A percentile compares a stretch with the other conserved stretches of the same genome.
Evolutionary conservation across 2,797 vertebrate genomes (phyloP).

Genomic region (Okamejei kenojei): DNA sequence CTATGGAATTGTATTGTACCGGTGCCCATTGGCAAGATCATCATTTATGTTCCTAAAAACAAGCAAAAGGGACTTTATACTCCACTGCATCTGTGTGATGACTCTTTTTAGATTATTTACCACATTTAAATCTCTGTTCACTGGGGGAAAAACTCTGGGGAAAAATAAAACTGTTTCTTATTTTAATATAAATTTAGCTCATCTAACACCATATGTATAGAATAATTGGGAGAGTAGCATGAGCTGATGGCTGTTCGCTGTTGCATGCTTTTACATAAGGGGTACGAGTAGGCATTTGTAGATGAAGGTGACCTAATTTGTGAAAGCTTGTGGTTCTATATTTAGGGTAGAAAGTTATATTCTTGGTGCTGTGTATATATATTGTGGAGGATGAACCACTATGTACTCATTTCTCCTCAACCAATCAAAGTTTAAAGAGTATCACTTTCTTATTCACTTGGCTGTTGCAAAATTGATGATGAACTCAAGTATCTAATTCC

Average conservation of each 20-base stretch:
- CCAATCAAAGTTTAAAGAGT: neutral
- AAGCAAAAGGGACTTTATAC: neutral
- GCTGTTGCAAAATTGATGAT: constrained; percentile 20
- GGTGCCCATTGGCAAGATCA: neutral
- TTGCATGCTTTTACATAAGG: neutral
- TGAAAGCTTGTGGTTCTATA: neutral
- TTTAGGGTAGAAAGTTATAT: constrained; percentile 12
- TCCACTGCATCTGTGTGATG: neutral
- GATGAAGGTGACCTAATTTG: neutral
- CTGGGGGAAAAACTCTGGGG: neutral
- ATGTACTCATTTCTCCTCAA: neutral
- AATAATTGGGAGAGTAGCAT: neutral
- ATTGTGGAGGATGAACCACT: neutral
- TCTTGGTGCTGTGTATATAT: neutral
- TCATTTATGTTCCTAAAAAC: neutral
- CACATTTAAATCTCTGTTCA: constrained; percentile 30
- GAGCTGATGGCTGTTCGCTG: constrained; percentile 17
- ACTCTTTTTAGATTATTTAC: neutral
- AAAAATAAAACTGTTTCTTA: neutral
- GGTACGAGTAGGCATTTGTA: neutral
- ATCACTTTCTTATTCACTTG: neutral
- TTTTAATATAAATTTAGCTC: constrained; percentile 1
- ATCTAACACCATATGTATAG: neutral
- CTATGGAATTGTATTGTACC: too few relatives aligned
- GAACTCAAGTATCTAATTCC: neutral